Evolutionary conservation across 2,888 invertebrate genomes (phyloP), one percentile per base, ranked within the genome.

Genomic region (Parochlus steinenii): DNA sequence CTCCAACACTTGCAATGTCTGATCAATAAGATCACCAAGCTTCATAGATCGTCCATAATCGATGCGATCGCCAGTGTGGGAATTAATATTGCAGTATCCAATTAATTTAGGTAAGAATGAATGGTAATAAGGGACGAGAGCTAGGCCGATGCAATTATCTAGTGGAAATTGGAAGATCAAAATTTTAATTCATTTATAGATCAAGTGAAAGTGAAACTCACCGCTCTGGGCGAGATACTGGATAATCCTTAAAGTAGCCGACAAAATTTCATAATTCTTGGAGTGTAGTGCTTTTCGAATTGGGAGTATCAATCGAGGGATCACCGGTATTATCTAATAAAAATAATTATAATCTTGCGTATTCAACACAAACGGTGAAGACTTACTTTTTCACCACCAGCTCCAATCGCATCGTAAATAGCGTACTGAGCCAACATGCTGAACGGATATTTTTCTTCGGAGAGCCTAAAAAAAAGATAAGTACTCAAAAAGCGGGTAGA

Each of bases 71-170:
- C 90, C 89, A 42, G 79, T 65, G 54, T 89, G 90, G 32, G 75
- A 86, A 39, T 58, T 58, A 22, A 51, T 44, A 31, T 53, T 50
- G 42, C 55, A 87, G 55, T 85, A 86, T 12, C 89, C 65, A 62
- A 90, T 92, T 37, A 92, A 69, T 5, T 77, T 71, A 1, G 93
- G 90, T 39, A 97, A 62, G 44, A 97, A 75, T 60, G 93, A 93
- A 41, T 95, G 66, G 61, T 92, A 97, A 62, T 92, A 95, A 0
- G 93, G 93, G 6, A 95, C 90, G 6, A 97, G 63, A 1, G 92
- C 89, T 53, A 89, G 85, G 0, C 93, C 95, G 24, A 15, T 8
- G 6, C 12, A 32, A 24, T 15, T 10, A 33, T 15, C 14, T 33
- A 10, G 4, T 12, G n/a, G 18, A 14, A 23, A 28, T n/a, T 8